Evolutionary conservation across 2,113 vertebrate species (phyloP).

Genomic region (Emydocephalus ijimae): DNA sequence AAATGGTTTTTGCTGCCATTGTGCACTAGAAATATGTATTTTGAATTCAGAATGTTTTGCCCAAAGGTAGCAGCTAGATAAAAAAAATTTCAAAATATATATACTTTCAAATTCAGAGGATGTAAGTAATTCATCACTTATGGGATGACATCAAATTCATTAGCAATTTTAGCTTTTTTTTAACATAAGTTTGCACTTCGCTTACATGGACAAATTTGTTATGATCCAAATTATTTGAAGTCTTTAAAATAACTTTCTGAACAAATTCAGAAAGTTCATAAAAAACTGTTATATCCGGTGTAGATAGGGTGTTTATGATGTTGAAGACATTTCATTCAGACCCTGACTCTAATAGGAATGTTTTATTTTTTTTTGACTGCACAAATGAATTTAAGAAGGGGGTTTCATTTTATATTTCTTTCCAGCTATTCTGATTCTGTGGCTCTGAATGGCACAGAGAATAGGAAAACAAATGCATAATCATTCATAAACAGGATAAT

Average conservation of each 20-base stretch:
- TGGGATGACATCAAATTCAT: not conserved
- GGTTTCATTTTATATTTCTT: not conserved
- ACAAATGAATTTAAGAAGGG: not conserved
- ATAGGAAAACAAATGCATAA: not conserved
- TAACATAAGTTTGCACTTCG: not conserved
- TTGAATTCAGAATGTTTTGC: not conserved
- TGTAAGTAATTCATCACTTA: not conserved
- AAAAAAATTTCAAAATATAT: not conserved
- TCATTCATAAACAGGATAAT: not conserved
- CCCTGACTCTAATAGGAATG: not conserved
- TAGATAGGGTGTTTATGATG: not conserved
- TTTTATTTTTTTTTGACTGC: not conserved
- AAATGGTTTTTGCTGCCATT: not conserved
- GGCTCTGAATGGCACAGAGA: not conserved
- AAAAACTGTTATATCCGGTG: not conserved
- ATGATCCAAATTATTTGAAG: not conserved
- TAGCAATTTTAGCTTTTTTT: not conserved
- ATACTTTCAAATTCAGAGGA: not conserved
- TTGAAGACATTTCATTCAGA: not conserved
- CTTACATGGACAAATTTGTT: not conserved
- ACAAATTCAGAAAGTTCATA: not conserved
- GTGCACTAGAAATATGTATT: not conserved
- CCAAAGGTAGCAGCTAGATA: not conserved
- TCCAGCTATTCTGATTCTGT: not conserved
- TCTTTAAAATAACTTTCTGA: not conserved